A percentile compares a stretch with the other conserved stretches of the same genome.
Conservation (phyloP, 2,797 vertebrate genomes). For the Xyrichtys novacula region DNA sequence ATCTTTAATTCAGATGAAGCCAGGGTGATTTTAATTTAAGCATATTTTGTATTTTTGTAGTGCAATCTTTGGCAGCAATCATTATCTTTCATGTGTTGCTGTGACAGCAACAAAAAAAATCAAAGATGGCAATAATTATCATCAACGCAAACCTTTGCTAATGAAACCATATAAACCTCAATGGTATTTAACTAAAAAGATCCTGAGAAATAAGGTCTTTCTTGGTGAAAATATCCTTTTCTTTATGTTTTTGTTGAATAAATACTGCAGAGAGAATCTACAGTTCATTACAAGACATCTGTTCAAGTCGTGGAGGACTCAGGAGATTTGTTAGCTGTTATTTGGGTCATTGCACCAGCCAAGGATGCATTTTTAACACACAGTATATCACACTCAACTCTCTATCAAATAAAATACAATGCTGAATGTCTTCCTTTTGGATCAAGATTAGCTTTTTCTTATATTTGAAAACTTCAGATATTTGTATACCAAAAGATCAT, state of each 20-base stretch:
- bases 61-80: neutral
- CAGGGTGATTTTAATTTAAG: neutral
- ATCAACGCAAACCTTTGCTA: neutral
- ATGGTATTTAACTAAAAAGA: neutral
- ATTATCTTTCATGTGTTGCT: neutral
- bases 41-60: neutral
- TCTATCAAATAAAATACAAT: no score
- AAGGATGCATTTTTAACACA: neutral
- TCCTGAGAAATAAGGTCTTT: neutral
- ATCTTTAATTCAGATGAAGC: slow-evolving; percentile 5
- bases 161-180: neutral
- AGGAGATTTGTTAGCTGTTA: neutral
- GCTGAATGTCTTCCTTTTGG: neutral
- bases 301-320: neutral
- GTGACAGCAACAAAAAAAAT: slow-evolving; percentile 14
- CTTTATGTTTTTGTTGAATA: neutral
- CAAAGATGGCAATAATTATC: slow-evolving; percentile 1
- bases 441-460: neutral
- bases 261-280: neutral
- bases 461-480: neutral
- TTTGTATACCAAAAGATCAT: no score
- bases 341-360: slow-evolving; percentile 7
- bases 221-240: neutral
- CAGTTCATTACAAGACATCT: neutral
- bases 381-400: neutral